phyloP scores from a whole-genome alignment of 2,888 invertebrate species.

The Epinotia nisella region DNA sequence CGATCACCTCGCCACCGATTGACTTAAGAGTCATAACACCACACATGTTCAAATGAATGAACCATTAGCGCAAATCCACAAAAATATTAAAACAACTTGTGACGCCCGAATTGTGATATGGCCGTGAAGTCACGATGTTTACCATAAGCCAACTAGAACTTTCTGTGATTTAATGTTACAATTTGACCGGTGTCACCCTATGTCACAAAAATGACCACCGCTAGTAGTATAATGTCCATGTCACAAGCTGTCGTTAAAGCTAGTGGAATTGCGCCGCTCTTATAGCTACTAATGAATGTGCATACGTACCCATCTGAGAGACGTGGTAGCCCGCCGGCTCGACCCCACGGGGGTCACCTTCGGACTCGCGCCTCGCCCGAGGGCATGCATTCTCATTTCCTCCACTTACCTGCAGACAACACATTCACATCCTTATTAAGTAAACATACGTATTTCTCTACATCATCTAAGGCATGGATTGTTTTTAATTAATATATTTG shows the following conservation, averaged over 20 bases:
- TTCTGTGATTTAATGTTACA: not conserved
- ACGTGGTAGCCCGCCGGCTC: conserved; percentile 40
- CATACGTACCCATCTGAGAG: conserved; percentile 42
- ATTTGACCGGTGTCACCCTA: not conserved
- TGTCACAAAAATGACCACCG: not conserved
- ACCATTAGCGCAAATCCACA: no score
- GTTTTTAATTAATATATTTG: no score
- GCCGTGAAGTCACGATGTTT: not conserved
- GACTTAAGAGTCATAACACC: no score
- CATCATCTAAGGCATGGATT: not conserved
- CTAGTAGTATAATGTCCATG: not conserved
- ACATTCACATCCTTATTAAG: conserved; percentile 22
- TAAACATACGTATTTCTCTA: conserved; percentile 3
- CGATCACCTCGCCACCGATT: no score
- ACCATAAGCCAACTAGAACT: not conserved
- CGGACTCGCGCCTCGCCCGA: conserved; percentile 25
- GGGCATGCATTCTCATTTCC: conserved; percentile 42
- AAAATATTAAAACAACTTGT: not conserved
- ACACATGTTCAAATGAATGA: no score
- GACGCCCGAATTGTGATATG: not conserved
- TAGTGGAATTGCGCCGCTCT: not conserved
- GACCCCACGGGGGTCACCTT: conserved; percentile 30
- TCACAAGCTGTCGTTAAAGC: not conserved
- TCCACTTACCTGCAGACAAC: conserved; percentile 67
- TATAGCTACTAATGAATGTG: not conserved